These are phyloP conservation scores for Pristis pectinata DNA, from an alignment of 2,797 vertebrate species.

Conservation along the genomic window DNA sequence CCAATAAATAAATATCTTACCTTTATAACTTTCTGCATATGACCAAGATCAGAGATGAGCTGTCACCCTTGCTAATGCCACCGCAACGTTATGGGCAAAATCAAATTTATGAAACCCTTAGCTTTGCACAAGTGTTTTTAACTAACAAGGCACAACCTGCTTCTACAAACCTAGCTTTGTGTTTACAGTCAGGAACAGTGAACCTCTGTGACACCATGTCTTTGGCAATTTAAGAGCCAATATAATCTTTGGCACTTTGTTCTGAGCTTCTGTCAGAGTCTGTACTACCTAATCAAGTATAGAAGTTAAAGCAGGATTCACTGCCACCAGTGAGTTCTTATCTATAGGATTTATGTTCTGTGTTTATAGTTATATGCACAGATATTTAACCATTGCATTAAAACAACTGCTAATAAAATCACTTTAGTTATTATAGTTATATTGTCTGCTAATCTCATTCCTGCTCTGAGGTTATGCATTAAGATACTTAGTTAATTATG, in stretches of 20 bases:
- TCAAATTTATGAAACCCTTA: too few species aligned
- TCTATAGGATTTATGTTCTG: neutral
- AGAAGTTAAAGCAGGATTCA: neutral
- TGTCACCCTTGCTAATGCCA: too few species aligned
- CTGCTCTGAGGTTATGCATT: neutral
- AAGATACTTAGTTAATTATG: neutral
- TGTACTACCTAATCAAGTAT: neutral
- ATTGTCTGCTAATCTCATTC: neutral
- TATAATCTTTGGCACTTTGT: neutral
- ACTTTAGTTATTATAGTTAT: neutral
- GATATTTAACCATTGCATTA: neutral
- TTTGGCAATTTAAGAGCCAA: too few species aligned
- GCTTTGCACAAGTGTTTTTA: too few species aligned
- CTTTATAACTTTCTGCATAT: too few species aligned
- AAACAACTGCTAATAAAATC: neutral
- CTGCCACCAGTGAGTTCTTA: neutral
- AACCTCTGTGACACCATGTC: too few species aligned
- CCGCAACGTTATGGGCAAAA: too few species aligned
- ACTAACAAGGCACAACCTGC: too few species aligned
- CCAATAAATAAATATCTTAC: too few species aligned
- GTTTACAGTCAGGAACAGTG: too few species aligned
- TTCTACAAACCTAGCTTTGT: too few species aligned
- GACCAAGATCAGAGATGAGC: too few species aligned
- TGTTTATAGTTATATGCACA: neutral
- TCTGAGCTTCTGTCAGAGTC: neutral